A percentile compares a stretch with the other conserved stretches of the same genome.
Conservation (phyloP, 2,113 vertebrate species). For the Synodontis membranacea region DNA sequence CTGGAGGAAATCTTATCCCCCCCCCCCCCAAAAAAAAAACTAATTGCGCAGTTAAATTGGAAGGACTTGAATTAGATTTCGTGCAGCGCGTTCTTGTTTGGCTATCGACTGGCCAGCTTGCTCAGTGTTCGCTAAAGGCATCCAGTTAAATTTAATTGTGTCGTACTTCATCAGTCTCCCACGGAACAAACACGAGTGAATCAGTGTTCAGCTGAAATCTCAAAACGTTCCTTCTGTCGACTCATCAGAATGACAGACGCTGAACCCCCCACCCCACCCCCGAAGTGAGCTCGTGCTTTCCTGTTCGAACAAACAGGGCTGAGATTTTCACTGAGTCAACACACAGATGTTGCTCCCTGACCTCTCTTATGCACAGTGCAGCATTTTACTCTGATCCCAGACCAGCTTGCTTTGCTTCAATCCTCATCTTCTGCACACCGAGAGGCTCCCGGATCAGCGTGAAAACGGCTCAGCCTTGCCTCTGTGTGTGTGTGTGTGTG, state of each 20-base stretch:
- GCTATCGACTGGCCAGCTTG: not conserved
- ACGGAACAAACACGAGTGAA: not conserved
- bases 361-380: constrained; percentile 27
- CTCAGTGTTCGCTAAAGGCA: not conserved
- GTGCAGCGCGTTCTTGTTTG: not conserved
- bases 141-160: not conserved
- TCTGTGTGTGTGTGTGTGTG: not conserved
- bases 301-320: constrained; percentile 38
- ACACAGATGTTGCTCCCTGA: constrained; percentile 52
- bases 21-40: too few species aligned
- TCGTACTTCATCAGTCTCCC: not conserved
- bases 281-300: constrained; percentile 32
- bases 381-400: not conserved
- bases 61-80: not conserved
- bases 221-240: not conserved
- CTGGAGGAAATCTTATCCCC: not conserved
- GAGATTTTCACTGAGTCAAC: constrained; percentile 51
- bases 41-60: not conserved
- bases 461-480: not conserved
- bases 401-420: not conserved
- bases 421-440: not conserved
- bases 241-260: constrained; percentile 21
- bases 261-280: constrained; percentile 10
- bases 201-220: not conserved
- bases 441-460: not conserved